These are phyloP conservation scores for Bos indicus DNA, from an alignment of 2,113 vertebrate species.

Conservation along the genomic window DNA sequence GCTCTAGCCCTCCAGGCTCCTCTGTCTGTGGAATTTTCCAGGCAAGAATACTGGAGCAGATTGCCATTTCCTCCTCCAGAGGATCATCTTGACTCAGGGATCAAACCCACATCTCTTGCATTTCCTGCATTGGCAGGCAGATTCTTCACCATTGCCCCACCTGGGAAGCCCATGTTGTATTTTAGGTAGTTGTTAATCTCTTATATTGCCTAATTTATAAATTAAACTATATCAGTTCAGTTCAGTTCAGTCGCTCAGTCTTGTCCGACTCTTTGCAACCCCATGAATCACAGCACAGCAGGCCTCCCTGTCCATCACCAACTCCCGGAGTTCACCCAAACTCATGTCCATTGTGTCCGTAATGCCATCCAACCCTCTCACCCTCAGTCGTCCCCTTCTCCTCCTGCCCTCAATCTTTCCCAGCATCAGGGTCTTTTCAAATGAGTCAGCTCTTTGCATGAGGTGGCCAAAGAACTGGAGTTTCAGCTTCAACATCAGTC, in stretches of 20 bases:
- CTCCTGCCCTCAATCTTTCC: too few species aligned
- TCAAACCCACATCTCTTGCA: not conserved
- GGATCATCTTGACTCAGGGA: not conserved
- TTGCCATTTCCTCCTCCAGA: not conserved
- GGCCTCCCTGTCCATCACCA: too few species aligned
- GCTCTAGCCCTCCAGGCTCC: not conserved
- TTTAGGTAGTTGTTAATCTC: not conserved
- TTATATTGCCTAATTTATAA: not conserved
- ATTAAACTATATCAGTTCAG: not conserved
- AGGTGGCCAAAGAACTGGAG: accelerated
- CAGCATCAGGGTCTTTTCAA: too few species aligned
- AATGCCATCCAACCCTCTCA: too few species aligned
- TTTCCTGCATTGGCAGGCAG: not conserved
- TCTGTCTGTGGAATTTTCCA: not conserved
- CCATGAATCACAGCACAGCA: too few species aligned
- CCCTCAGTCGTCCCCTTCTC: accelerated
- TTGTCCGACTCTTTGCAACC: accelerated
- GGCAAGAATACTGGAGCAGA: not conserved
- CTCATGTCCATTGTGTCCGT: too few species aligned
- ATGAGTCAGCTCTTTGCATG: too few species aligned
- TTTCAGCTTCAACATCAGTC: too few species aligned
- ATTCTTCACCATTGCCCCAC: not conserved
- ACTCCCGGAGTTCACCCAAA: too few species aligned
- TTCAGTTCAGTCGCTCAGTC: not conserved
- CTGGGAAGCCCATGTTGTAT: not conserved